phyloP scores from a whole-genome alignment of 1,140 invertebrate genomes.

The Drosophila pachea region DNA sequence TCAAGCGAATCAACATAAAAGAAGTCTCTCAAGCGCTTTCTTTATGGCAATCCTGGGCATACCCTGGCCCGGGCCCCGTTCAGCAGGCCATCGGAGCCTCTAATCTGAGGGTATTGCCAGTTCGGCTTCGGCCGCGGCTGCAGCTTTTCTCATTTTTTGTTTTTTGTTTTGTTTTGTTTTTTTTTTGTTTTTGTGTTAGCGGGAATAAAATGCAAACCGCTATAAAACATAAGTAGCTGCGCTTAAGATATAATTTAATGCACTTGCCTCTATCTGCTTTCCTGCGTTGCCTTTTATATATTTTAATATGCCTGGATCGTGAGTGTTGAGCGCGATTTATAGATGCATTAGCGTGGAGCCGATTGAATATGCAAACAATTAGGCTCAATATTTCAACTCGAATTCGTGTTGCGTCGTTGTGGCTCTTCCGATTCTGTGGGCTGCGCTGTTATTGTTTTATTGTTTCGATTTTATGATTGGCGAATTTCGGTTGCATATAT shows the following conservation, averaged over 20 bases:
- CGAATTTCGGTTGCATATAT: conserved; percentile 56
- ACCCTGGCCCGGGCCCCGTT: background rate
- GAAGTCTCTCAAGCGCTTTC: conserved; percentile 44
- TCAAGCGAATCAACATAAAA: conserved; percentile 53
- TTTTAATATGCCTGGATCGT: conserved; percentile 42
- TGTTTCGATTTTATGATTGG: conserved; percentile 56
- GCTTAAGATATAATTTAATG: conserved; percentile 49
- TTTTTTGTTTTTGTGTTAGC: background rate
- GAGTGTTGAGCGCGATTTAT: conserved; percentile 47
- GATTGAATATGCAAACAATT: conserved; percentile 54
- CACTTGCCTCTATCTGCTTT: conserved; percentile 9
- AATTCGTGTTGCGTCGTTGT: background rate
- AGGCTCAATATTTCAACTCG: conserved; percentile 16
- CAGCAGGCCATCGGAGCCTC: no score
- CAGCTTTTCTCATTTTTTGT: background rate
- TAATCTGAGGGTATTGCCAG: conserved; percentile 7
- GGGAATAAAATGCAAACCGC: conserved; percentile 5
- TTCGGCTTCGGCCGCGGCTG: background rate
- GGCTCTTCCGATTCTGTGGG: no score
- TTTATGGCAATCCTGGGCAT: conserved; percentile 25
- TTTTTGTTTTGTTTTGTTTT: no score
- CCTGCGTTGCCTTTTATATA: conserved; percentile 5
- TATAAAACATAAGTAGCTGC: conserved; percentile 42
- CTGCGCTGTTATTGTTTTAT: background rate
- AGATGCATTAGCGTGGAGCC: conserved; percentile 59